A percentile compares a stretch with the other conserved stretches of the same genome.
Conservation (phyloP, 2,888 invertebrate species). For the Syrista parreyssii region DNA sequence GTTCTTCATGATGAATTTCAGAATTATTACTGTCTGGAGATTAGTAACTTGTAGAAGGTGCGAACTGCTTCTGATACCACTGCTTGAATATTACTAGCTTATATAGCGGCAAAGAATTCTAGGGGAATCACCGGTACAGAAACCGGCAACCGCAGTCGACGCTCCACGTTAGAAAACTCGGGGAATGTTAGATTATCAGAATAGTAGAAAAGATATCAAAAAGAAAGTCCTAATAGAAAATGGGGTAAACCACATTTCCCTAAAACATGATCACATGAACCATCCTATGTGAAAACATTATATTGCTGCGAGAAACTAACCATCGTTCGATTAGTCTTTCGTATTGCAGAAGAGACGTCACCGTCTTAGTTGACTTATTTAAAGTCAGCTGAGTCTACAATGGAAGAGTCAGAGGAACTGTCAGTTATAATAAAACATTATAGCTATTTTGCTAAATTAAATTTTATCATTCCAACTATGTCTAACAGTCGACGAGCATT, state of each 20-base stretch:
- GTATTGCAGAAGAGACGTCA: neutral
- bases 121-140: neutral
- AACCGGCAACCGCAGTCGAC: neutral
- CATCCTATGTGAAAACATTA: neutral
- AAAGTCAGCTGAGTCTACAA: neutral
- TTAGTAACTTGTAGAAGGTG: neutral
- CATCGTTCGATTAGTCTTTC: neutral
- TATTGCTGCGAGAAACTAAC: neutral
- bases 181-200: neutral
- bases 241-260: neutral
- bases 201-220: neutral
- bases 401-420: neutral
- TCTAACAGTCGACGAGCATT: no score
- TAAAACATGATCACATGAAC: neutral
- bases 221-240: neutral
- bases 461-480: no score
- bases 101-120: neutral
- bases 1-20: conserved; percentile 3
- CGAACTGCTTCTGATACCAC: neutral
- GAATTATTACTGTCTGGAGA: neutral
- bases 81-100: neutral
- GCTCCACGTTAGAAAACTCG: neutral
- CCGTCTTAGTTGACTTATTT: neutral
- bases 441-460: no score
- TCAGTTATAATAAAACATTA: neutral